Evolutionary conservation across 2,113 vertebrate genomes (phyloP), one percentile per base, ranked within the genome.

Genomic region (Seriola dumerili): DNA sequence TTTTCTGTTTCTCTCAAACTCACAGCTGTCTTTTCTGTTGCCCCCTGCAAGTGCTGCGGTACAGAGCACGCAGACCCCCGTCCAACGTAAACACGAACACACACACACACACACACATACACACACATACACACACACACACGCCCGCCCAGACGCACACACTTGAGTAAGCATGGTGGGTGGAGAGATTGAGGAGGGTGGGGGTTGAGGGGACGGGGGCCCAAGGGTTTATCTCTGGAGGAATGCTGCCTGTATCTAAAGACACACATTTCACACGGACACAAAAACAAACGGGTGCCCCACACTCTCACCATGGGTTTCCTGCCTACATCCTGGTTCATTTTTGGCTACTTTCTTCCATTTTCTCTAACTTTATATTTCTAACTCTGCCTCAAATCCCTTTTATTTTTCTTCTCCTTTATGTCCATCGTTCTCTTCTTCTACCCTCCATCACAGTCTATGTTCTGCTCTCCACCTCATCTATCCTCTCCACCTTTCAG

Each of bases 181-280:
- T 92, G 94, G 91, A 88, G 90, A 90, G 86, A 88, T 40, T n/a
- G 48, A 55, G 74, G 82, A 83, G 90, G 89, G 91, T 76, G 85
- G 88, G 89, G 88, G 84, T 38, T 72, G 64, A 81, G 79, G 76
- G 83, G 89, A 84, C 14, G 61, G 88, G 89, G 94, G 91, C 85
- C 89, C 81, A 65, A 82, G 85, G 91, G 90, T 92, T 96, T 96
- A 95, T 96, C 95, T 95, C 90, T 89, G 80, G 82, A 91, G 93
- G 93, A 95, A 95, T 93, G 91, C 93, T 89, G 92, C 76, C 87
- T 91, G 88, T 96, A 95, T 96, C 94, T 91, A 81, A 91, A 90
- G 86, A 88, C 88, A 81, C 94, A 94, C 93, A 94, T 92, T 93
- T 93, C 76, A 88, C 77, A 84, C 84, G 55, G 81, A 61, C 78